Base-by-base conservation (phyloP, 2,113 vertebrate species). In the Saiga tatarica region DNA sequence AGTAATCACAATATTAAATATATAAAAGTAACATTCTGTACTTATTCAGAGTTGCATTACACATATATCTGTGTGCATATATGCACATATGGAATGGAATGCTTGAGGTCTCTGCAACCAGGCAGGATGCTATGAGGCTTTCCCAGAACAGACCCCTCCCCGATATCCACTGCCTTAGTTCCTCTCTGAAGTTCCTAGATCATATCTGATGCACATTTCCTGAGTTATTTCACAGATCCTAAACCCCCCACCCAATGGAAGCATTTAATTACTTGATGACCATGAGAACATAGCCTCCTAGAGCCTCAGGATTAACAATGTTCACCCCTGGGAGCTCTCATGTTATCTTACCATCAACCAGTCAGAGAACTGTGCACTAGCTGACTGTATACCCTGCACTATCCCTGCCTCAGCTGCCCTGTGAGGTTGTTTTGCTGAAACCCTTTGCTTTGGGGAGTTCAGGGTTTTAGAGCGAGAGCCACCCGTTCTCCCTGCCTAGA, bases 21-120 rank as follows among this genome's bases (percentile, higher is more conserved):
- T 71, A 13, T 92, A 57, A 74, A 87, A 50, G 19, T 33, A 92
- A 42, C 25, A 57, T 86, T 96, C 64, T 93, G 17, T 57, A 95
- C 96, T 53, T 82, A 42, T 84, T 81, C 5, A 78, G 28, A 33
- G 10, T 84, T 92, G 6, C n/a, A 15, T 79, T 91, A 12, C 39
- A 13, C 11, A 25, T 74, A 23, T 39, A 13, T 74, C 6, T 74
- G 36, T 74, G 21, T 25, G 1, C 39, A 1, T 59, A 45, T 60
- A 25, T 85, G 57, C 17, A 17, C 7, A 39, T 84, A 53, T 47
- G 81, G 91, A 97, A 93, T 52, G 36, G 30, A 71, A 97, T 87
- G 55, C 2, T 21, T 39, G 50, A 12, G 6, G 82, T 96, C 45
- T 76, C 12, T 76, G 23, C 6, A 42, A 15, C 71, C 21, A 26